Evolutionary conservation across 2,888 invertebrate species (phyloP), one percentile per base, ranked within the genome.

Genomic region (Acronicta psi): DNA sequence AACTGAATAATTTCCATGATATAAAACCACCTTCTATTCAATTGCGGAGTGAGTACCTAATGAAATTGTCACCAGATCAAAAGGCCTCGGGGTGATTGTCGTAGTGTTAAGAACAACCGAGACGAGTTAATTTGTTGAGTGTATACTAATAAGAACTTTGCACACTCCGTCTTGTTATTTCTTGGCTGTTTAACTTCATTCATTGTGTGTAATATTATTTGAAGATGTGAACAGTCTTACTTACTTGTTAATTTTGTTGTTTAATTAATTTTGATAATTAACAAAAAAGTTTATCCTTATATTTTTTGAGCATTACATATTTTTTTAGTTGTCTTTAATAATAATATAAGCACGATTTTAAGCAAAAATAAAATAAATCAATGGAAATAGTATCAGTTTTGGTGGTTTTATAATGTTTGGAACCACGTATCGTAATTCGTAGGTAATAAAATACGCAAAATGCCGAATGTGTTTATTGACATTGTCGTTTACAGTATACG

Each of bases 61-160:
- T 69, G 56, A 72, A 72, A 72, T 69, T 65, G 64, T 66, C 68
- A 45, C 55, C 55, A 53, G 59, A 63, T 66, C 50, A 40, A 50
- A 59, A 47, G 20, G 56, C 67, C 53, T 16, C 43, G 43, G 49
- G 53, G 41, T 54, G 50, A 45, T 74, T 67, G 60, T 55, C 42
- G 59, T 1, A 34, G 34, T 42, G 54, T 59, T 63, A 36, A 40
- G 46, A 69, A 56, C 55, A 60, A 53, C 47, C 41, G 40, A 53
- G 16, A 46, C 23, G 18, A 41, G 52, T 61, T 64, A 43, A 59
- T 73, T 62, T 59, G 41, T 58, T 51, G n/a, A 18, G 41, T 47
- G 55, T 50, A 47, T 38, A 38, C 44, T 54, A 53, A 55, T 58
- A 61, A 58, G 45, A 43, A 64, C 44, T 49, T 38, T 11, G 37